These are phyloP conservation scores for Bombyx huttoni DNA, from an alignment of 2,888 invertebrate species.

Conservation along the genomic window DNA sequence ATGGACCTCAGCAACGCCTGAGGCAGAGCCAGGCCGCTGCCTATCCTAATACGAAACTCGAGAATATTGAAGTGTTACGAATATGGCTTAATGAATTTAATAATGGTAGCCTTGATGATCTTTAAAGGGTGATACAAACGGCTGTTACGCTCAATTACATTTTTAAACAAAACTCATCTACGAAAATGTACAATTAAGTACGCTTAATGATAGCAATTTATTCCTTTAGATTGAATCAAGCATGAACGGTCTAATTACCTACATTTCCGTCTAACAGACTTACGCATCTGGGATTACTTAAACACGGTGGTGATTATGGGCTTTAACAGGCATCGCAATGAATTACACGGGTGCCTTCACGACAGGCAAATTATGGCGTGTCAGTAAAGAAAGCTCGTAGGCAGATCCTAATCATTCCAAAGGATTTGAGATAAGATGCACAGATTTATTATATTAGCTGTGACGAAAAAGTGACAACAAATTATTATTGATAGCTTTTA, in stretches of 20 bases:
- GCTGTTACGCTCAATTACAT: neutral
- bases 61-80: too few species aligned
- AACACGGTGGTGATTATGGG: conserved; percentile 5
- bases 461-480: too few species aligned
- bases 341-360: conserved; percentile 4
- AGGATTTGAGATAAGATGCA: neutral
- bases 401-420: neutral
- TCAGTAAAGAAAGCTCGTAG: neutral
- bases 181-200: neutral
- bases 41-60: too few species aligned
- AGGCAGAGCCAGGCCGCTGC: too few species aligned
- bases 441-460: too few species aligned
- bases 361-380: neutral
- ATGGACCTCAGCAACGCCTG: too few species aligned
- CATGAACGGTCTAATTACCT: neutral
- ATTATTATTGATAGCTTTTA: too few species aligned
- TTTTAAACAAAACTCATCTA: neutral
- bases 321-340: conserved; percentile 6
- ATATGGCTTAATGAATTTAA: too few species aligned
- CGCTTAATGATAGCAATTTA: neutral
- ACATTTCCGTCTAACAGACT: conserved; percentile 1
- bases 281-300: conserved; percentile 3
- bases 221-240: neutral
- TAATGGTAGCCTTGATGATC: neutral
- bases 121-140: neutral